phyloP scores from a whole-genome alignment of 2,888 invertebrate genomes.

The Flexamia atlantica region DNA sequence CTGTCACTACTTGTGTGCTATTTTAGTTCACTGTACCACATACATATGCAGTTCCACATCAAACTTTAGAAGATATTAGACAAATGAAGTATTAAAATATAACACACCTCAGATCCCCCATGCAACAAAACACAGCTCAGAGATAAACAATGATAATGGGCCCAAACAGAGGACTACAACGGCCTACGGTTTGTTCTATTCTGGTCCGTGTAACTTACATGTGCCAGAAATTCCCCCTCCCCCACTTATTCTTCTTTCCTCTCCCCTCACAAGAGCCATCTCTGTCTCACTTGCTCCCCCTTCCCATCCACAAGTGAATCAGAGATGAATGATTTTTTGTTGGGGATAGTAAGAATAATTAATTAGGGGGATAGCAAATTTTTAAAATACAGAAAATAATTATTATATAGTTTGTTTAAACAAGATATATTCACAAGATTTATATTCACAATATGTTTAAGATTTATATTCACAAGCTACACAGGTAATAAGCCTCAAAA shows the following conservation, averaged over 20 bases:
- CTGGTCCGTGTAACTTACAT: constrained; percentile 19
- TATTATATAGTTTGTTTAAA: too few relatives aligned
- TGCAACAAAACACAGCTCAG: constrained; percentile 62
- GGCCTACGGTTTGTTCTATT: constrained; percentile 49
- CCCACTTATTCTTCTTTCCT: not conserved
- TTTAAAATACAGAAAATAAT: too few relatives aligned
- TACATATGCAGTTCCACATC: not conserved
- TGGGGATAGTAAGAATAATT: too few relatives aligned
- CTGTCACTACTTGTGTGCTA: not conserved
- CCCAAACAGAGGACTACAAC: constrained; percentile 1
- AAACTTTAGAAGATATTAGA: not conserved
- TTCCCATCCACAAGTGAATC: too few relatives aligned
- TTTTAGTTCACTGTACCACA: not conserved
- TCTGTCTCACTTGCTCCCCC: constrained; percentile 1
- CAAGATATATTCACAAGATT: too few relatives aligned
- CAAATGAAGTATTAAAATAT: not conserved
- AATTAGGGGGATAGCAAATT: too few relatives aligned
- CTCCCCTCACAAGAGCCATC: constrained; percentile 21
- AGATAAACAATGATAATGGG: constrained; percentile 51
- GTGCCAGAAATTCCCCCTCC: constrained; percentile 11
- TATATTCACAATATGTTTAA: too few relatives aligned
- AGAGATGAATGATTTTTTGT: too few relatives aligned
- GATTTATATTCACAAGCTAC: too few relatives aligned
- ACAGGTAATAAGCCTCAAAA: too few relatives aligned
- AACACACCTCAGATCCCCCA: constrained; percentile 65